Evolutionary conservation across 2,797 vertebrate species (phyloP), one percentile per base, ranked within the genome.

Genomic region (Siniperca scherzeri): DNA sequence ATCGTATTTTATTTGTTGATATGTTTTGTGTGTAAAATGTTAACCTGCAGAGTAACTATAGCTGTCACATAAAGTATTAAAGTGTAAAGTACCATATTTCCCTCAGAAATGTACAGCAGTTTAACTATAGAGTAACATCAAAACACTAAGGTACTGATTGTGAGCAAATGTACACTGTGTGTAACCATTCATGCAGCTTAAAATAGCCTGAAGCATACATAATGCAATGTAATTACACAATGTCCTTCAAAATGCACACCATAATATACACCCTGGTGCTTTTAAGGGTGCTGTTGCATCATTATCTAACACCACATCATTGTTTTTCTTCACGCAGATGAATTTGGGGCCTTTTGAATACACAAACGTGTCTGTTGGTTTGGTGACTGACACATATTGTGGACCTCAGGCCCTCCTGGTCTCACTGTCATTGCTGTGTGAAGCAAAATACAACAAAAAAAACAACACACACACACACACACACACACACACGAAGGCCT

Each of bases 141-240:
- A n/a, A 1, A 61, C 19, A 11, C 33, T 38, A 19, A 25, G 7
- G 60, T 22, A 0, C 13, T 12, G 30, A 30, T 30, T 30, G 30
- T 3, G 59, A 70, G 80, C 71, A 78, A 25, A 70, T 27, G 68
- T 74, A 72, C 50, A 17, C 59, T 57, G 61, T n/a, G 55, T 74
- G 81, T 42, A 27, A 69, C 53, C 80, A 70, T 61, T 62, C 84
- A 74, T 74, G 88, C 85, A 73, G 70, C 59, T 81, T 3, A 9
- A 59, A 78, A 71, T 25, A 78, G 71, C 87, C 52, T 56, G 42
- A 66, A 74, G 83, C 86, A 69, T 88, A 60, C 40, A 92, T 87
- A 85, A 89, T 77, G 59, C 66, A 84, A 57, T 7, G 52, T 17
- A 65, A 89, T 89, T 88, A 84, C 83, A 88, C 86, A 87, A 93